These are phyloP conservation scores for Ormyrus pomaceus DNA, from an alignment of 2,888 invertebrate species.

Conservation along the genomic window DNA sequence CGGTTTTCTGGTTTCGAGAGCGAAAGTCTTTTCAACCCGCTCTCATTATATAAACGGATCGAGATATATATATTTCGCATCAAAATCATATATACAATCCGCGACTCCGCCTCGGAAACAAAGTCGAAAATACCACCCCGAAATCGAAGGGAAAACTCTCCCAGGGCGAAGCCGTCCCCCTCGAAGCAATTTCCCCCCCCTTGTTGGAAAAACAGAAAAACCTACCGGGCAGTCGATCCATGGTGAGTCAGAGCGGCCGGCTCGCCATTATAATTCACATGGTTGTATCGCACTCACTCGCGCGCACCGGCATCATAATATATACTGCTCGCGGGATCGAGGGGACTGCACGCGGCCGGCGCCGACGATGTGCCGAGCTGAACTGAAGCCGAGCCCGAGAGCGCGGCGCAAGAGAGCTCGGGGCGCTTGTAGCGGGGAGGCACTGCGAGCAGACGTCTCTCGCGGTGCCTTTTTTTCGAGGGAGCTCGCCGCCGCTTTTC, in stretches of 20 bases:
- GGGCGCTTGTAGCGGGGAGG: not conserved
- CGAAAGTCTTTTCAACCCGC: not conserved
- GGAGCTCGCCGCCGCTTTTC: not conserved
- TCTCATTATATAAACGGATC: not conserved
- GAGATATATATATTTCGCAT: not conserved
- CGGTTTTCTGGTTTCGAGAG: constrained; percentile 6
- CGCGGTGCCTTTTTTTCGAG: constrained; percentile 5
- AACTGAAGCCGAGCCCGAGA: constrained; percentile 61
- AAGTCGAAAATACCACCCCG: too few relatives aligned
- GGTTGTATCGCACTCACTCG: not conserved
- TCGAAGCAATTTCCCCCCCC: not conserved
- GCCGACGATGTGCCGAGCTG: constrained; percentile 66
- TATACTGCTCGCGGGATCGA: too few relatives aligned
- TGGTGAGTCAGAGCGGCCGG: constrained; percentile 15
- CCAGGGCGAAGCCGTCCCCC: too few relatives aligned
- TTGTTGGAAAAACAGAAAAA: not conserved
- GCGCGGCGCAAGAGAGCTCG: not conserved
- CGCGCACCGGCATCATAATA: too few relatives aligned
- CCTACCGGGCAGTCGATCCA: constrained; percentile 14
- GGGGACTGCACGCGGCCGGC: constrained; percentile 57
- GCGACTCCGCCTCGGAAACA: too few relatives aligned
- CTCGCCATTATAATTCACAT: constrained; percentile 22
- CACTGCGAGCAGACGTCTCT: not conserved
- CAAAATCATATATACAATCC: too few relatives aligned
- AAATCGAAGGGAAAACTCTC: too few relatives aligned